Conservation (phyloP, 2,797 vertebrate genomes). For the Arrhamphus sclerolepis region DNA sequence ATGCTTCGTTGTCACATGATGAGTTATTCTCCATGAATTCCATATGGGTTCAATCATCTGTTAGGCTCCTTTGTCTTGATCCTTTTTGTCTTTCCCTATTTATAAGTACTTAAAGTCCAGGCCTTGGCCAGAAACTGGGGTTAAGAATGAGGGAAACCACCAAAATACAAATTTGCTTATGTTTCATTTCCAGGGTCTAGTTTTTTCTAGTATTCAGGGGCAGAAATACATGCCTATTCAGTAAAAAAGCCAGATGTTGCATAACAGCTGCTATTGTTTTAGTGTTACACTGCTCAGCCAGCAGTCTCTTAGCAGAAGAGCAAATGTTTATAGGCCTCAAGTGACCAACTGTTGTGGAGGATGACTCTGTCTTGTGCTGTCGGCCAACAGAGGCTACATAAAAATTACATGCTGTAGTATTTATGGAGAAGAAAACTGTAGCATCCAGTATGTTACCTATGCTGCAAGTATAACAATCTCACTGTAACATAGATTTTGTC, state of each 20-base stretch:
- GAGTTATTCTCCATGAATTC: conserved; percentile 62
- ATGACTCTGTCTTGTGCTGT: conserved; percentile 25
- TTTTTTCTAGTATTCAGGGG: conserved; percentile 56
- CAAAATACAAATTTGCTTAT: conserved; percentile 64
- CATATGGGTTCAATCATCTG: conserved; percentile 76
- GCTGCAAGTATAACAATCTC: conserved; percentile 9
- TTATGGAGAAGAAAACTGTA: conserved; percentile 34
- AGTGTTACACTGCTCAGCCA: conserved; percentile 31
- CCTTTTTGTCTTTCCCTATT: conserved; percentile 58
- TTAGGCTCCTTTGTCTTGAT: conserved; percentile 53
- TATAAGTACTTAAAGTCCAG: conserved; percentile 63
- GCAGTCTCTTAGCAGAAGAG: conserved; percentile 35
- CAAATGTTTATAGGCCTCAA: conserved; percentile 45
- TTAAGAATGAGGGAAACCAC: conserved; percentile 70
- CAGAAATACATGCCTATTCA: conserved; percentile 39
- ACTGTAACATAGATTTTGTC: conserved; percentile 26
- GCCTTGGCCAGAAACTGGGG: conserved; percentile 56
- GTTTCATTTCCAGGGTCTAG: conserved; percentile 64
- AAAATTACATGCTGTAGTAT: conserved; percentile 24
- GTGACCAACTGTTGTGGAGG: conserved; percentile 27
- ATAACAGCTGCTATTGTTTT: conserved; percentile 62
- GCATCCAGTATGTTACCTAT: conserved; percentile 21
- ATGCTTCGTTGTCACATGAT: conserved; percentile 70
- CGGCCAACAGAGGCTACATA: conserved; percentile 40
- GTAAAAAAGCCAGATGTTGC: conserved; percentile 42